Evolutionary conservation across 2,888 invertebrate species (phyloP), one percentile per base, ranked within the genome.

Genomic region (Volucella bombylans): DNA sequence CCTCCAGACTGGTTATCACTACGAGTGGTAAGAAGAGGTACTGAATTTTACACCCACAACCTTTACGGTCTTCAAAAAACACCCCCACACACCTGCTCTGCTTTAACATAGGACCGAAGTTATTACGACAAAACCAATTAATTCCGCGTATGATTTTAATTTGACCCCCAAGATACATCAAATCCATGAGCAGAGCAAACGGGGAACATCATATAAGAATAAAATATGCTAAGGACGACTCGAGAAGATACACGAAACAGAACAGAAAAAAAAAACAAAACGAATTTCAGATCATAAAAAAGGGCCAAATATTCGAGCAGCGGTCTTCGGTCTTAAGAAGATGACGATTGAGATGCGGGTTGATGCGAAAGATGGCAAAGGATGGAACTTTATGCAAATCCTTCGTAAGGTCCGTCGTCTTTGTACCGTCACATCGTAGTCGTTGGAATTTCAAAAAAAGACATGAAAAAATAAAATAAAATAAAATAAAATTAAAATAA

Each of bases 81-180:
- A 52, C 57, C 18, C 18, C 41, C 23, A 50, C 47, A 23, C 38
- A 12, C 10, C 18, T 50, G 23, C 57, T 65, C 41, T 11, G 62
- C 31, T 23, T 31, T 59, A 47, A 69, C 73, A 52, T 52, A 64
- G 49, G 62, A 12, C 45, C 57, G 45, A 38, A 50, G 12, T 47
- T 69, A 71, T 85, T 80, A 85, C 81, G 81, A 68, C 81, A 77
- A 77, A 85, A 77, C 85, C 85, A 85, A 85, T 85, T 85, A 85
- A 85, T 81, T 85, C 72, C 85, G 59, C 81, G 76, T 85, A 85
- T 77, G 81, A 85, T 72, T 85, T 81, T 77, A 81, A 81, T 81
- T 85, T 85, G 76, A 81, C 81, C 80, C 76, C 83, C 68, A 81
- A 80, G 69, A 74, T 74, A 83, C 69, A 74, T 80, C 69, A 83